Evolutionary conservation across 2,888 invertebrate genomes (phyloP).

Genomic region (Nezara viridula): DNA sequence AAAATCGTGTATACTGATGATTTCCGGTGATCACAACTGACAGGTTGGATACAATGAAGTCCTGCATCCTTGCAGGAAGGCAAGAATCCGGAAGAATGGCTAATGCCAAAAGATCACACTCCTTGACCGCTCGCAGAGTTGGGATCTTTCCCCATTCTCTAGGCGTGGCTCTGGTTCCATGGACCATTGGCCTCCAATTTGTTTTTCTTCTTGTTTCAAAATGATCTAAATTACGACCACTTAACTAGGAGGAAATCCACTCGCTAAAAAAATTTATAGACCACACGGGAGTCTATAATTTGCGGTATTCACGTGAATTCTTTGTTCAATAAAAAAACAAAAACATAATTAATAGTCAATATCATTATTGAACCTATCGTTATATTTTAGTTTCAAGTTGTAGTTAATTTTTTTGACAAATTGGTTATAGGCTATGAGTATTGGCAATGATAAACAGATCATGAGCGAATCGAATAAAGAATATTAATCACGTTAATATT

Average conservation of each 20-base stretch:
- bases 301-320: not conserved
- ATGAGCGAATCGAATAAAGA: too few species aligned
- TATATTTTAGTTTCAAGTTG: not conserved
- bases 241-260: conserved; percentile 16
- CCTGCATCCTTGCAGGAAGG: not conserved
- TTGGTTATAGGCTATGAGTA: too few species aligned
- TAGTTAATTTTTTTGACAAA: not conserved
- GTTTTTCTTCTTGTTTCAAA: not conserved
- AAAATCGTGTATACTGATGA: not conserved
- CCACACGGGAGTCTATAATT: conserved; percentile 13
- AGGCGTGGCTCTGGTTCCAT: not conserved
- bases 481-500: too few species aligned
- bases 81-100: not conserved
- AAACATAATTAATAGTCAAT: not conserved
- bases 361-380: not conserved
- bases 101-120: not conserved
- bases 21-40: not conserved
- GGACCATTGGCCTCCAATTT: conserved; percentile 8
- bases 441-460: too few species aligned
- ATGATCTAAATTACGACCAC: not conserved
- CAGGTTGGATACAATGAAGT: not conserved
- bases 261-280: not conserved
- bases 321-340: not conserved
- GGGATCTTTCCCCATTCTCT: not conserved
- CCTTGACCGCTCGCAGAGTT: not conserved